Percentiles rank a stretch among this genome's conserved stretches.
phyloP scores from a whole-genome alignment of 2,113 vertebrate genomes.

The Calonectris borealis region DNA sequence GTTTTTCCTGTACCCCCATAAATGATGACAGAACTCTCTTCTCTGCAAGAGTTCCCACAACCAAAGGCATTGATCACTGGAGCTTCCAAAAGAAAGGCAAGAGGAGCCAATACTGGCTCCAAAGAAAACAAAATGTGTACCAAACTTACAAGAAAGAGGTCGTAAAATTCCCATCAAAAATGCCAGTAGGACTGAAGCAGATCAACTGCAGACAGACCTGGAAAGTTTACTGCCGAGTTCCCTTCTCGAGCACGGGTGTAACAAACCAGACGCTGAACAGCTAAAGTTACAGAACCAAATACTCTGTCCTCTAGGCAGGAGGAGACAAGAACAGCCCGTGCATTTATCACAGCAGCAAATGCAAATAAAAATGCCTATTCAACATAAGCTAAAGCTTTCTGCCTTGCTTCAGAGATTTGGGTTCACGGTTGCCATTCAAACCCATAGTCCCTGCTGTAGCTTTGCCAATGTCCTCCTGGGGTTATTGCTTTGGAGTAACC shows the following conservation, averaged over 20 bases:
- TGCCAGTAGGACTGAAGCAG: conserved; percentile 40
- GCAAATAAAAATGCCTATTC: not conserved
- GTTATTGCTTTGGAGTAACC: not conserved
- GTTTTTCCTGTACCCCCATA: conserved; percentile 51
- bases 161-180: conserved; percentile 47
- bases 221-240: not conserved
- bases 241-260: not conserved
- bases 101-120: conserved; percentile 35
- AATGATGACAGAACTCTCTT: conserved; percentile 51
- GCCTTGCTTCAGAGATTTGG: not conserved
- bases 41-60: conserved; percentile 60
- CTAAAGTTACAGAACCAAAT: conserved; percentile 14
- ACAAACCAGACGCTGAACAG: not conserved
- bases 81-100: conserved; percentile 45
- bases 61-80: conserved; percentile 61
- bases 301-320: not conserved
- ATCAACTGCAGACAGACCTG: conserved; percentile 42
- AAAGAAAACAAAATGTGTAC: conserved; percentile 50
- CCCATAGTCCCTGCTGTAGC: not conserved
- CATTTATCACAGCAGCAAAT: not conserved
- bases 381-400: not conserved
- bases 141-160: conserved; percentile 27
- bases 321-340: not conserved
- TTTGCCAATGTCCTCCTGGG: not conserved
- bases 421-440: not conserved